Percentiles rank a stretch among this genome's conserved stretches.
Conservation (phyloP, 2,888 invertebrate genomes). For the Ochropacha duplaris region DNA sequence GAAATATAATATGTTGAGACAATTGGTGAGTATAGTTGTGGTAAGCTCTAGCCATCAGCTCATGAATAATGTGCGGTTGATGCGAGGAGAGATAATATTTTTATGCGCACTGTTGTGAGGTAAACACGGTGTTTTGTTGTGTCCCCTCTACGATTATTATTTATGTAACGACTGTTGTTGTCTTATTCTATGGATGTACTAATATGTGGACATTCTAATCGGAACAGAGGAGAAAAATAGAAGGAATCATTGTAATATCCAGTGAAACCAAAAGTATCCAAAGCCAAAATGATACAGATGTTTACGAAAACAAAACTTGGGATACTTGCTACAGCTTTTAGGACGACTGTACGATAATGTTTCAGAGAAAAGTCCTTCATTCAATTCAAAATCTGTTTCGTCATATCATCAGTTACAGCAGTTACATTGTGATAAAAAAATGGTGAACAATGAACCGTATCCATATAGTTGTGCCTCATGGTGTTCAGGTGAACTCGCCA, state of each 20-base stretch:
- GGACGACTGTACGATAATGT: too few species aligned
- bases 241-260: neutral
- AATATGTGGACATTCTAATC: conserved; percentile 28
- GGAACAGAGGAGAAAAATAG: neutral
- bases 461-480: conserved; percentile 7
- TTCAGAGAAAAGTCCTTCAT: too few species aligned
- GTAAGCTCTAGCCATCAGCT: neutral
- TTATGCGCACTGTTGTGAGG: conserved; percentile 52
- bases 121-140: conserved; percentile 70
- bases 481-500: conserved; percentile 62
- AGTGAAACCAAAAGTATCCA: neutral
- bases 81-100: conserved; percentile 30
- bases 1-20: neutral
- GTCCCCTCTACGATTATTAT: conserved; percentile 62
- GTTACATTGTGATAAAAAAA: too few species aligned
- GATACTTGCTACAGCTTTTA: too few species aligned
- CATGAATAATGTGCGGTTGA: conserved; percentile 43
- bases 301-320: too few species aligned
- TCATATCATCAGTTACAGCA: too few species aligned
- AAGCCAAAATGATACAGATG: too few species aligned
- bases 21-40: neutral
- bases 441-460: neutral
- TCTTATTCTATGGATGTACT: conserved; percentile 30
- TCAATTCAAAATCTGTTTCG: too few species aligned
- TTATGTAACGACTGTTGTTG: conserved; percentile 80